Evolutionary conservation across 2,113 vertebrate genomes (phyloP).

Genomic region (Chloebia gouldiae): DNA sequence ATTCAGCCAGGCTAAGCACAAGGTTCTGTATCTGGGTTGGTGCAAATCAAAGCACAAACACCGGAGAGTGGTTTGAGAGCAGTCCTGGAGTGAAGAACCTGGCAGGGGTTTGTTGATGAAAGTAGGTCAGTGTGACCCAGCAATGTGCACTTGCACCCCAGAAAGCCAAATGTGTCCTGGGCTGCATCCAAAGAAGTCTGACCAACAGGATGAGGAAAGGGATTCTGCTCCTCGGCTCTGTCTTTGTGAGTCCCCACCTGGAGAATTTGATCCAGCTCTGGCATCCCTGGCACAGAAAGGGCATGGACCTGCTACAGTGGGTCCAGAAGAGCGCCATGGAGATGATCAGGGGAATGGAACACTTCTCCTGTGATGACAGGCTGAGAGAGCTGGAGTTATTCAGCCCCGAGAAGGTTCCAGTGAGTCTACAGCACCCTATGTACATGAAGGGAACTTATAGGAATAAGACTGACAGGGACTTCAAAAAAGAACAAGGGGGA

Average conservation of each 20-base stretch:
- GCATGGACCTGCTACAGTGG: no score
- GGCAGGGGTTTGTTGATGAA: accelerated
- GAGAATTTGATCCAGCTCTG: neutral
- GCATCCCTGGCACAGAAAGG: neutral
- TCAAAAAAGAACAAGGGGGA: no score
- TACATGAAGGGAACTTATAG: neutral
- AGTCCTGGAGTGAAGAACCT: neutral
- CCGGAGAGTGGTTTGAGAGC: neutral
- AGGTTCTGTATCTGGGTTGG: neutral
- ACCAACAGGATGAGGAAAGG: neutral
- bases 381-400: neutral
- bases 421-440: neutral
- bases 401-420: neutral
- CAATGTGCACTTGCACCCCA: neutral
- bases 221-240: neutral
- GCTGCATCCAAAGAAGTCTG: neutral
- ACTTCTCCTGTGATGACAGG: neutral
- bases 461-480: no score
- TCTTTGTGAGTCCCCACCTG: neutral
- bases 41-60: neutral
- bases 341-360: neutral
- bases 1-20: neutral
- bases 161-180: neutral
- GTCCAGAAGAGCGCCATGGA: neutral
- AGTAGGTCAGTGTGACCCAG: neutral